Conservation (phyloP, 2,888 invertebrate genomes). For the Frankliniella fusca region DNA sequence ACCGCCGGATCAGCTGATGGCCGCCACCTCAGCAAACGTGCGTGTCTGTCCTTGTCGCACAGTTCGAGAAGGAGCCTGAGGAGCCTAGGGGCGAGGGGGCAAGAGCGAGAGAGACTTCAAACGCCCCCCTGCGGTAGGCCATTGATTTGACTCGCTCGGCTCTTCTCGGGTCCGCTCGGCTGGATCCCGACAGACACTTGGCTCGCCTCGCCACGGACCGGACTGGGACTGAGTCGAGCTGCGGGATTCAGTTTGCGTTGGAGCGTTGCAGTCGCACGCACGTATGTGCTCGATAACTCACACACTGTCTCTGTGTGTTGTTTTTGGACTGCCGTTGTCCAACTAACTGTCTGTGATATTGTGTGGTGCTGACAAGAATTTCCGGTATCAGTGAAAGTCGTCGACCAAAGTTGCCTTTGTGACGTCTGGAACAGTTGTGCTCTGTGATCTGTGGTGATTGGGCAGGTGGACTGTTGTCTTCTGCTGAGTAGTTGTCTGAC, state of each 20-base stretch:
- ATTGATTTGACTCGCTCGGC: conserved; percentile 14
- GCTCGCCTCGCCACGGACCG: too few species aligned
- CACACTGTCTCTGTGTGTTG: not conserved
- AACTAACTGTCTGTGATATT: too few species aligned
- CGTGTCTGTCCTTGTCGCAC: not conserved
- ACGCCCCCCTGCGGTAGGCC: not conserved
- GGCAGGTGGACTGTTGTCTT: too few species aligned
- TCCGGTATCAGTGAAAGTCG: too few species aligned
- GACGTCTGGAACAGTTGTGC: too few species aligned
- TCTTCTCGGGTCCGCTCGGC: not conserved
- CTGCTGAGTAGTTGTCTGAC: too few species aligned
- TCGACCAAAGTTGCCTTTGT: too few species aligned
- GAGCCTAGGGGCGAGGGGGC: not conserved
- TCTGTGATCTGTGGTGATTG: too few species aligned
- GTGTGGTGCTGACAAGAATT: too few species aligned
- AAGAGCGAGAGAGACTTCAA: not conserved
- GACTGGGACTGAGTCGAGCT: too few species aligned
- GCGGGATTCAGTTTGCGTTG: not conserved
- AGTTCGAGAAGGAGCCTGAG: not conserved
- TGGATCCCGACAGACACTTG: not conserved
- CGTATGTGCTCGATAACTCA: not conserved
- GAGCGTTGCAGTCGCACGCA: not conserved
- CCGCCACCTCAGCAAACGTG: not conserved
- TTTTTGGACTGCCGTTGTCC: too few species aligned
- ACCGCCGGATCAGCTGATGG: conserved; percentile 8